A percentile compares a stretch with the other conserved stretches of the same genome.
phyloP scores from a whole-genome alignment of 37 sponge, comb jelly and placozoan genomes.

The Diacarnus erythraeanus region DNA sequence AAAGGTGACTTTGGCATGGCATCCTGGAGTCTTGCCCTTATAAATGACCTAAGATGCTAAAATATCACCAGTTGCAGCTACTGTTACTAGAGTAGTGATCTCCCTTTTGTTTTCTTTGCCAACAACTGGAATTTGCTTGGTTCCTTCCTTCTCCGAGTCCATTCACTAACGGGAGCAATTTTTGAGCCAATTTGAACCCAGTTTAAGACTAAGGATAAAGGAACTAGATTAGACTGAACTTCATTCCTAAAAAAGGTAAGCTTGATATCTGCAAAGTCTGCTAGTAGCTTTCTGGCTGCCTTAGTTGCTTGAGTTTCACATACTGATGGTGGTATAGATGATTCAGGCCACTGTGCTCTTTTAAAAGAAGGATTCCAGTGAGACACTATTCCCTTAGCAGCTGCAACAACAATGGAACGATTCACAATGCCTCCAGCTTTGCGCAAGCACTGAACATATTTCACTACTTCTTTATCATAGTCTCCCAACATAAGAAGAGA shows the following conservation, averaged over 20 bases:
- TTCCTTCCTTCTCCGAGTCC: conserved; percentile 26
- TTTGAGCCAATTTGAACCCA: conserved; percentile 31
- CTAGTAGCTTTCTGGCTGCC: conserved; percentile 21
- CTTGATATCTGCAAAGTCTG: conserved; percentile 38
- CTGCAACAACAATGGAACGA: conserved; percentile 33
- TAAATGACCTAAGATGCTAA: not conserved
- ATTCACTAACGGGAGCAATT: conserved; percentile 14
- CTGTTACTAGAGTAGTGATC: conserved; percentile 24
- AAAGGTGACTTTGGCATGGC: conserved; percentile 6
- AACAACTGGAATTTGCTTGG: conserved; percentile 28
- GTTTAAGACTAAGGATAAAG: conserved; percentile 6
- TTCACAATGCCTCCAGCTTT: conserved; percentile 24
- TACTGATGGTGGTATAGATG: not conserved
- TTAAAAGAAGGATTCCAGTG: conserved; percentile 23
- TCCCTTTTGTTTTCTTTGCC: conserved; percentile 35
- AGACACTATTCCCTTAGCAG: conserved; percentile 33
- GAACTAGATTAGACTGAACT: not conserved
- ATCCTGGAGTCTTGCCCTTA: not conserved
- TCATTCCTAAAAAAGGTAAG: conserved; percentile 23
- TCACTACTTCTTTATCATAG: not conserved
- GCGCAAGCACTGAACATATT: not conserved
- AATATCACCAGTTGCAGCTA: not conserved
- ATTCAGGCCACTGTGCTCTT: conserved; percentile 31
- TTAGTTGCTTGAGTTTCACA: conserved; percentile 25
- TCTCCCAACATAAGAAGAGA: conserved; percentile 12